Base-by-base conservation (phyloP, 2,797 vertebrate genomes). In the Natrix natrix region DNA sequence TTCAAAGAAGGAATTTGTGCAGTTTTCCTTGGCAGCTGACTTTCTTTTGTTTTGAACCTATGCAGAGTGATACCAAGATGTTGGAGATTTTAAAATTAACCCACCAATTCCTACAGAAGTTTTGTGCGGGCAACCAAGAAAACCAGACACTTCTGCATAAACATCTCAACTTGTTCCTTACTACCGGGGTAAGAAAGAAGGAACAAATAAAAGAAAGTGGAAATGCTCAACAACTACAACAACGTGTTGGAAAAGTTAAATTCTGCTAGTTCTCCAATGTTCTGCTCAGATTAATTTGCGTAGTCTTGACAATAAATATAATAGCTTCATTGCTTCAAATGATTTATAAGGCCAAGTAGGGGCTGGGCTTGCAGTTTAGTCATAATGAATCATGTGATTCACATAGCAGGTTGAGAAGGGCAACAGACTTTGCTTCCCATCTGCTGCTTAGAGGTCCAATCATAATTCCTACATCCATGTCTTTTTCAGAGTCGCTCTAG, bases 31-130 rank as follows among this genome's bases (percentile, higher is more conserved):
- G 6, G 7, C 78, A 91, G 16, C 48, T 91, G 32, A 83, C 57
- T 91, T n/a, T 48, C 52, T 88, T 43, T 91, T 66, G 20, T 88
- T 89, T 26, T 61, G 10, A 86, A 90, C 12, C 8, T 66, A 63
- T 91, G 48, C 97, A 99, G 99, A 98, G 98, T 0, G 99, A 99
- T 17, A 95, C 97, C 95, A 99, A 99, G 98, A 99, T 99, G 99
- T 97, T 97, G 97, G 99, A 99, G 98, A 99, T 99, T 95, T 98
- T 99, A 95, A 98, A 97, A 94, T 98, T 97, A 97, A 99, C 99
- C 3, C 99, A 99, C 92, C 98, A 99, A 96, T 99, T 99, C 97
- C 98, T 99, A 90, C 99, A 99, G 97, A 99, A 98, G 97, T 99
- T 99, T 96, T 99, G 99, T 10, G 98, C 97, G 6, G 99, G 99